phyloP scores from a whole-genome alignment of 1,140 invertebrate genomes.

The Aphaenogaster floridana region DNA sequence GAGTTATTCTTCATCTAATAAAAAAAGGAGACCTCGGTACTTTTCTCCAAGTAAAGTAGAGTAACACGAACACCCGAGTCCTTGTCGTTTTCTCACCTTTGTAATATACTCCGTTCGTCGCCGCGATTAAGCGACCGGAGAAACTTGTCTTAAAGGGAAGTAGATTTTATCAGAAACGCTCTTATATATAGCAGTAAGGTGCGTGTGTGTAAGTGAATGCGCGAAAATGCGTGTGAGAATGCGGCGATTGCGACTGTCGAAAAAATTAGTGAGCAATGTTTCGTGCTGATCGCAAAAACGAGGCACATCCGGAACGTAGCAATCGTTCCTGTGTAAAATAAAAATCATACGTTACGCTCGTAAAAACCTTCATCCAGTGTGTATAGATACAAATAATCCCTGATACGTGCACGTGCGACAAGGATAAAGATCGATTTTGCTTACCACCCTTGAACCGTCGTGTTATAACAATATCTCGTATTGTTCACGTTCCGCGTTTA shows the following conservation, averaged over 20 bases:
- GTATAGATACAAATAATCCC: slow-evolving; percentile 71
- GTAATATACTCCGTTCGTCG: slow-evolving; percentile 70
- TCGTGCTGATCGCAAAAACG: slow-evolving; percentile 73
- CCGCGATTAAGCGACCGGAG: slow-evolving; percentile 47
- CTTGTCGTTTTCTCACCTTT: slow-evolving; percentile 67
- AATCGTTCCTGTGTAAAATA: slow-evolving; percentile 84
- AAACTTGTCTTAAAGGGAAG: slow-evolving; percentile 61
- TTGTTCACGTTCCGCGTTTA: slow-evolving; percentile 6
- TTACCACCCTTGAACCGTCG: background rate
- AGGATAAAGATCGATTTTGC: slow-evolving; percentile 68
- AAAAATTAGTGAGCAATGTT: slow-evolving; percentile 74
- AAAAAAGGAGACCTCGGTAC: slow-evolving; percentile 38
- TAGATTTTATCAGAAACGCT: slow-evolving; percentile 70
- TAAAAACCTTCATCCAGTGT: slow-evolving; percentile 78
- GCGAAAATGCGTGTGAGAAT: slow-evolving; percentile 61
- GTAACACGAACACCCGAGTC: slow-evolving; percentile 34
- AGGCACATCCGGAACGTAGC: slow-evolving; percentile 71
- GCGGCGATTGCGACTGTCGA: slow-evolving; percentile 51
- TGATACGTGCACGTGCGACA: slow-evolving; percentile 41
- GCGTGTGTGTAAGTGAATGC: slow-evolving; percentile 41
- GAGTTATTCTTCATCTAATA: background rate
- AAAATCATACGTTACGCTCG: slow-evolving; percentile 85
- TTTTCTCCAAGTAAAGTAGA: slow-evolving; percentile 50
- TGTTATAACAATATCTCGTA: slow-evolving; percentile 17
- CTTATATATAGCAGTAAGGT: slow-evolving; percentile 69